Percentiles rank a stretch among this genome's conserved stretches.
phyloP scores from a whole-genome alignment of 2,113 vertebrate species.

The Cygnus atratus region DNA sequence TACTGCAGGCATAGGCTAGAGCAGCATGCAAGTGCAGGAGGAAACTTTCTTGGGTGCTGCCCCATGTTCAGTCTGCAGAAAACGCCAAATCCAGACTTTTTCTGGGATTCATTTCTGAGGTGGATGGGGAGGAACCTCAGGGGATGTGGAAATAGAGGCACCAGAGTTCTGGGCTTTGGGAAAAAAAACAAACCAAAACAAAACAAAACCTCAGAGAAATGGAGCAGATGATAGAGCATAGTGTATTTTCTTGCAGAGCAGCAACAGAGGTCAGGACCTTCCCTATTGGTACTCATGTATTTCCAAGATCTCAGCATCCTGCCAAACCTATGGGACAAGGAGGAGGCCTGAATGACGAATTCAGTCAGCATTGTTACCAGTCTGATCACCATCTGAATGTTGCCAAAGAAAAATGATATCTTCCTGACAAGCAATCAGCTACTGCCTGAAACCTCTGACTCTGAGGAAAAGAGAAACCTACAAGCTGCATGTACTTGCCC shows the following conservation, averaged over 20 bases:
- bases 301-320: background rate
- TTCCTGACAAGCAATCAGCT: background rate
- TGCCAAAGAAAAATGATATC: background rate
- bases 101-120: background rate
- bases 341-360: background rate
- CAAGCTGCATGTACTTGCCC: background rate
- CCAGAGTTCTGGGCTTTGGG: background rate
- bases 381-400: background rate
- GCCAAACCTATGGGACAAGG: background rate
- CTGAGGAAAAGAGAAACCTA: background rate
- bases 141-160: background rate
- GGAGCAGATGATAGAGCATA: background rate
- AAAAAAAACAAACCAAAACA: too few relatives aligned
- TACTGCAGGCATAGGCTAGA: background rate
- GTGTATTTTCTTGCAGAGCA: background rate
- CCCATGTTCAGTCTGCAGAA: accelerated
- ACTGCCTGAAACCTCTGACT: background rate
- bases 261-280: background rate
- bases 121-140: background rate
- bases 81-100: background rate
- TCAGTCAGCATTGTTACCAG: background rate
- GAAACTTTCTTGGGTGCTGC: accelerated
- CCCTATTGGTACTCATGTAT: background rate
- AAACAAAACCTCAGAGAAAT: background rate
- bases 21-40: background rate